Percentiles rank a stretch among this genome's conserved stretches.
These are phyloP conservation scores for Neotoma lepida DNA, from an alignment of 2,113 vertebrate genomes.

Conservation along the genomic window DNA sequence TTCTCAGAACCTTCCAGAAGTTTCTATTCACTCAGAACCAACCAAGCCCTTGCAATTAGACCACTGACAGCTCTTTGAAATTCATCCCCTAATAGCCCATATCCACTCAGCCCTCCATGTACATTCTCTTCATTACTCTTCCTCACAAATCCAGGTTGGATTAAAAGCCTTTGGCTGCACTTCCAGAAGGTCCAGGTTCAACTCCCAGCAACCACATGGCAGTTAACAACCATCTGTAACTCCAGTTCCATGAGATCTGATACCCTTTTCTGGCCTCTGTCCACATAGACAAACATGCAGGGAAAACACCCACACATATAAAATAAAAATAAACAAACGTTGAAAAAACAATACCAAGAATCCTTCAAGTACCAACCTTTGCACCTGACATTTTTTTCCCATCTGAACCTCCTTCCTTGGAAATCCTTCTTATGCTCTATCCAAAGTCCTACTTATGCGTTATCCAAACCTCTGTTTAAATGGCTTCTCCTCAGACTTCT, in stretches of 20 bases:
- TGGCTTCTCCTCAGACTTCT: neutral
- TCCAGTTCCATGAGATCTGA: neutral
- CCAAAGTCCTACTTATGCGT: neutral
- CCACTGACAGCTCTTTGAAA: neutral
- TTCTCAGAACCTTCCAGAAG: neutral
- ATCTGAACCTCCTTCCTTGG: neutral
- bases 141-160: neutral
- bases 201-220: neutral
- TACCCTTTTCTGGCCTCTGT: neutral
- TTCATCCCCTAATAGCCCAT: neutral
- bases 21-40: neutral
- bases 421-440: neutral
- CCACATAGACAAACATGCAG: neutral
- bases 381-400: neutral
- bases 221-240: neutral
- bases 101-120: neutral
- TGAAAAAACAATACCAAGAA: neutral
- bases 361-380: neutral
- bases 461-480: conserved; percentile 4
- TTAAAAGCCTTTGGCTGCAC: neutral
- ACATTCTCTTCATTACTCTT: neutral
- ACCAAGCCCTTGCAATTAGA: neutral
- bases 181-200: neutral
- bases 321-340: neutral
- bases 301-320: neutral